These are phyloP conservation scores for Corythucha ciliata DNA, from an alignment of 2,888 invertebrate species.

Conservation along the genomic window DNA sequence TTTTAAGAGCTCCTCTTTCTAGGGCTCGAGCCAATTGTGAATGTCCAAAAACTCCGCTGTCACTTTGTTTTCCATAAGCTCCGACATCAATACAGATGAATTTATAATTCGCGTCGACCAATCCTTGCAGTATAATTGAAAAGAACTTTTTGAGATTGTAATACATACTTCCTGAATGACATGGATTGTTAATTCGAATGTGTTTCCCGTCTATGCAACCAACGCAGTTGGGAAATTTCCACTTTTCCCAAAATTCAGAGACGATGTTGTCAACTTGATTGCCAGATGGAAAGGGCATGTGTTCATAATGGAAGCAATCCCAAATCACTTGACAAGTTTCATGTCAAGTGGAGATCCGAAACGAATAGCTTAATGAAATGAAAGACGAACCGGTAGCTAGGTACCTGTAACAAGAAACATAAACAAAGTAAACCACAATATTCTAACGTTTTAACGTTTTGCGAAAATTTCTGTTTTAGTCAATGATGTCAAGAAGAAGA, in stretches of 20 bases:
- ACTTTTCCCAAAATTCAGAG: conserved; percentile 11
- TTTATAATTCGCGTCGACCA: conserved; percentile 22
- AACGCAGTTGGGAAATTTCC: conserved; percentile 12
- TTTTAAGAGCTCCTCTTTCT: conserved; percentile 22
- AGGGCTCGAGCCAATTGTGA: conserved; percentile 31
- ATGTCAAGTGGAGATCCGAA: conserved; percentile 19
- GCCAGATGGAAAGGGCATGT: conserved; percentile 7
- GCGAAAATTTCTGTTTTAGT: conserved; percentile 8
- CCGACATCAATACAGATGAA: conserved; percentile 15
- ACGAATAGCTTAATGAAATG: conserved; percentile 16
- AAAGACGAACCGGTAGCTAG: conserved; percentile 20
- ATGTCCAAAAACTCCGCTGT: conserved; percentile 23
- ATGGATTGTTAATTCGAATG: conserved; percentile 3
- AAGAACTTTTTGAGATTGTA: not conserved
- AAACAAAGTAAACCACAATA: not conserved
- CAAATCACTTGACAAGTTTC: conserved; percentile 19
- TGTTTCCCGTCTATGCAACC: conserved; percentile 14
- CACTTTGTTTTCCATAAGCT: conserved; percentile 13
- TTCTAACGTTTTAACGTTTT: not conserved
- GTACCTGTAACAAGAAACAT: conserved; percentile 14
- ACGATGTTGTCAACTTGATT: conserved; percentile 3
- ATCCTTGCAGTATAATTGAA: conserved; percentile 33
- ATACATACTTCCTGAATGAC: conserved; percentile 11
- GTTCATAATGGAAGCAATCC: conserved; percentile 11
- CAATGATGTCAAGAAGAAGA: conserved; percentile 12